These are phyloP conservation scores for Bucorvus abyssinicus DNA, from an alignment of 2,797 vertebrate species.

Conservation along the genomic window DNA sequence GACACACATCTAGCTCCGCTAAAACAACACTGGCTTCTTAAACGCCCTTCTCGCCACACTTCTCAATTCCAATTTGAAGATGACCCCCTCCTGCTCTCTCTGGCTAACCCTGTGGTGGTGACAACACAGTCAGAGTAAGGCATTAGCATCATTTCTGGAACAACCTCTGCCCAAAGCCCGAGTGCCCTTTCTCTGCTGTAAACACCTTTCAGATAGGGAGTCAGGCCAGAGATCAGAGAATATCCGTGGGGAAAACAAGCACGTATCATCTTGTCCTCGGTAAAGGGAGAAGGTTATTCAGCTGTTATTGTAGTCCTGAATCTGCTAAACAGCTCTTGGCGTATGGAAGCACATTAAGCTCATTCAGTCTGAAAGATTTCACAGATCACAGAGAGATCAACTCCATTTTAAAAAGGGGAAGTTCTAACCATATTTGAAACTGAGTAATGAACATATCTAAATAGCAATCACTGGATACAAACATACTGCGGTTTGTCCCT, in stretches of 20 bases:
- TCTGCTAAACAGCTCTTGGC: constrained; percentile 32
- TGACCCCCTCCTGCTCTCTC: background rate
- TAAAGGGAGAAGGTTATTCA: constrained; percentile 43
- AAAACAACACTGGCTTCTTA: background rate
- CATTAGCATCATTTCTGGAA: background rate
- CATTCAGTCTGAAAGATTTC: constrained; percentile 36
- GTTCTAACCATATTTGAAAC: background rate
- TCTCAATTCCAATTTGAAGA: background rate
- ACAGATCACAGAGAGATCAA: background rate
- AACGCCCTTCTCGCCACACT: background rate
- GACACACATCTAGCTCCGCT: background rate
- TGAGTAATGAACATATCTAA: background rate
- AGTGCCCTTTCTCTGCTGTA: background rate
- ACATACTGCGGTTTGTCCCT: accelerated
- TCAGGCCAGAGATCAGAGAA: background rate
- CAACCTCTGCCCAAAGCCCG: background rate
- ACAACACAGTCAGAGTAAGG: background rate
- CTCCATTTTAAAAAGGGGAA: background rate
- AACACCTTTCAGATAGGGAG: background rate
- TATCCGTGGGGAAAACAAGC: background rate
- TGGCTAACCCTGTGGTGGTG: background rate
- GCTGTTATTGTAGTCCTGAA: background rate
- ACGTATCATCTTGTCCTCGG: background rate
- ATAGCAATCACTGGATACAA: background rate
- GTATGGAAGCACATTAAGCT: background rate